A percentile compares a stretch with the other conserved stretches of the same genome.
These are phyloP conservation scores for Nowickia ferox DNA, from an alignment of 2,888 invertebrate species.

Conservation along the genomic window DNA sequence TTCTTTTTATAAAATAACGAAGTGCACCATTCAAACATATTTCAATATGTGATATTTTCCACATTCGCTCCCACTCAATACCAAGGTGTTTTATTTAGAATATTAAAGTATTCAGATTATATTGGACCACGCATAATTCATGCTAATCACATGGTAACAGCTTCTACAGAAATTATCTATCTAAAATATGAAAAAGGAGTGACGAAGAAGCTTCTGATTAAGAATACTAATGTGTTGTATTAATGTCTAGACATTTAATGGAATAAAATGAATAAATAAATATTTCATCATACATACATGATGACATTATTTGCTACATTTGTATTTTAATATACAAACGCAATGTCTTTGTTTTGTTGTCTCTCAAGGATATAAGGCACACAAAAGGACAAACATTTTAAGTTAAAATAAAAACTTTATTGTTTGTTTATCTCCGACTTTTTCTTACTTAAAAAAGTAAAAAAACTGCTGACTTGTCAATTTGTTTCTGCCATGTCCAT, in stretches of 20 bases:
- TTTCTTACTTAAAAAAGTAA: constrained; percentile 9
- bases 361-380: neutral
- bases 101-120: too few relatives aligned
- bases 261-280: constrained; percentile 39
- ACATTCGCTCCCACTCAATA: too few relatives aligned
- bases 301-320: constrained; percentile 37
- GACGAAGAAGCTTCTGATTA: neutral
- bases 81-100: too few relatives aligned
- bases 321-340: neutral
- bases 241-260: constrained; percentile 49
- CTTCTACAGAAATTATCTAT: neutral
- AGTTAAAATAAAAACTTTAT: neutral
- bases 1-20: too few relatives aligned
- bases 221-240: constrained; percentile 5
- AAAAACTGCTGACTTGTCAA: constrained; percentile 13
- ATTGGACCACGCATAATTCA: neutral
- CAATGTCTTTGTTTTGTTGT: neutral
- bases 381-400: constrained; percentile 12
- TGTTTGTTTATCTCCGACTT: constrained; percentile 16
- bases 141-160: too few relatives aligned
- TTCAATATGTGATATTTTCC: too few relatives aligned
- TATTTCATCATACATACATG: constrained; percentile 14
- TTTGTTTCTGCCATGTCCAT: neutral
- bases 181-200: neutral
- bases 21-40: too few relatives aligned